Conservation (phyloP, 1,140 invertebrate species). For the Philopotamus ludificatus region DNA sequence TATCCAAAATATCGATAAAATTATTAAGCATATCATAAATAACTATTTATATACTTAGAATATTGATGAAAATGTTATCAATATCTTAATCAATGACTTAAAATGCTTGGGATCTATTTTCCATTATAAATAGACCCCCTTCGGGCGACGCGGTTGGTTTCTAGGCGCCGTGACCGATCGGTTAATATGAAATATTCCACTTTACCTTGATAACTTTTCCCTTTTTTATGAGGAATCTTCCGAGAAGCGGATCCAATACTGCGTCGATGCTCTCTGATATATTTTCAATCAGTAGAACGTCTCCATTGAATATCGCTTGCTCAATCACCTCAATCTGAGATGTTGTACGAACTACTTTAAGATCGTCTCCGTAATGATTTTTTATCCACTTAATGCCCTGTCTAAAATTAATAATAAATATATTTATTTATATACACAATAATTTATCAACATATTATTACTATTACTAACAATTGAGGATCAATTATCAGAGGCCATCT, state of each 20-base stretch:
- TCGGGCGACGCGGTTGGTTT: constrained; percentile 91
- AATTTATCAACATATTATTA: constrained; percentile 11
- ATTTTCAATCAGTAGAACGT: constrained; percentile 80
- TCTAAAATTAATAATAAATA: constrained; percentile 46
- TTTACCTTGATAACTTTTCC: constrained; percentile 66
- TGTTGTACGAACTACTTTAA: constrained; percentile 76
- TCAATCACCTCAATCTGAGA: constrained; percentile 83
- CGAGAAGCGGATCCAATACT: constrained; percentile 86
- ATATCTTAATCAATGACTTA: neutral
- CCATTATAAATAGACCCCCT: constrained; percentile 61
- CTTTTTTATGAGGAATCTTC: constrained; percentile 83
- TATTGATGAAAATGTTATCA: no score
- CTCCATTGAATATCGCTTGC: constrained; percentile 72
- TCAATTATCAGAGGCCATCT: constrained; percentile 95
- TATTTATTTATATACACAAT: constrained; percentile 9
- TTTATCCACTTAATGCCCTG: constrained; percentile 98
- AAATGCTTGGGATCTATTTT: neutral
- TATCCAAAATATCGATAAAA: no score
- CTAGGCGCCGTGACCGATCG: constrained; percentile 90
- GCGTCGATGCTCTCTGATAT: constrained; percentile 88
- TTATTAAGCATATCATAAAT: no score
- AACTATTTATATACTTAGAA: no score
- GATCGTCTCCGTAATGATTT: constrained; percentile 68
- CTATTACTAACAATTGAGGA: constrained; percentile 66
- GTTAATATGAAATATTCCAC: constrained; percentile 89